Evolutionary conservation across 2,888 invertebrate species (phyloP).

Genomic region (Dolichomitus sp.): DNA sequence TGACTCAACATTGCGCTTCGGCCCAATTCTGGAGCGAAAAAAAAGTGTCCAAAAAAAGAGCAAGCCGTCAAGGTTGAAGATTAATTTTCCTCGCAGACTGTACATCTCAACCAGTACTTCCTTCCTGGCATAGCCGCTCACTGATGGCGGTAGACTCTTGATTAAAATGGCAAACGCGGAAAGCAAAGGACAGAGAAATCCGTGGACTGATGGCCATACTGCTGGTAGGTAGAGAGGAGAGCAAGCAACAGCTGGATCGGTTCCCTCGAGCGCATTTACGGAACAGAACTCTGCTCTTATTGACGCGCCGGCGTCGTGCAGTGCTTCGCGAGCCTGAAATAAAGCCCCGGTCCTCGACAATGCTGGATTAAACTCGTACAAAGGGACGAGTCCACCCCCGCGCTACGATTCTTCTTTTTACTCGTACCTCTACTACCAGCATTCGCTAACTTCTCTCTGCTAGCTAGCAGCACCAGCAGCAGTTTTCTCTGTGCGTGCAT

Average conservation of each 20-base stretch:
- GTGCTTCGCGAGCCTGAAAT: slow-evolving; percentile 79
- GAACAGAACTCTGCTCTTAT: slow-evolving; percentile 85
- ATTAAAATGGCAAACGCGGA: slow-evolving; percentile 85
- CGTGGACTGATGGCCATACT: slow-evolving; percentile 58
- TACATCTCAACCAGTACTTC: slow-evolving; percentile 79
- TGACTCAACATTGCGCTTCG: neutral
- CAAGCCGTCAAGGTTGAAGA: slow-evolving; percentile 31
- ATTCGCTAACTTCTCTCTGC: slow-evolving; percentile 62
- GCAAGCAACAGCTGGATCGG: slow-evolving; percentile 86
- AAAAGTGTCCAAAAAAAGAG: neutral
- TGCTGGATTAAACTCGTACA: slow-evolving; percentile 83
- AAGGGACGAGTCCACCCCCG: slow-evolving; percentile 74
- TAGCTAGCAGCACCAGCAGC: slow-evolving; percentile 33
- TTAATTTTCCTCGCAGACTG: slow-evolving; percentile 75
- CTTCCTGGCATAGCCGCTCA: slow-evolving; percentile 75
- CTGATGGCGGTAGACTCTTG: slow-evolving; percentile 76
- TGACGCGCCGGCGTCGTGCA: slow-evolving; percentile 77
- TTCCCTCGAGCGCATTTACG: slow-evolving; percentile 86
- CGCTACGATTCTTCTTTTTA: slow-evolving; percentile 61
- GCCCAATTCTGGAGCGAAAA: neutral
- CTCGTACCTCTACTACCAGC: slow-evolving; percentile 37
- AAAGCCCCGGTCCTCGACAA: slow-evolving; percentile 82
- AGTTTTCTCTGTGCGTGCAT: slow-evolving; percentile 41
- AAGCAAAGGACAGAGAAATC: slow-evolving; percentile 77
- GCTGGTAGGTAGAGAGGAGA: slow-evolving; percentile 22